These are phyloP conservation scores for Pao palembangensis DNA, from an alignment of 2,113 vertebrate genomes.

Conservation along the genomic window DNA sequence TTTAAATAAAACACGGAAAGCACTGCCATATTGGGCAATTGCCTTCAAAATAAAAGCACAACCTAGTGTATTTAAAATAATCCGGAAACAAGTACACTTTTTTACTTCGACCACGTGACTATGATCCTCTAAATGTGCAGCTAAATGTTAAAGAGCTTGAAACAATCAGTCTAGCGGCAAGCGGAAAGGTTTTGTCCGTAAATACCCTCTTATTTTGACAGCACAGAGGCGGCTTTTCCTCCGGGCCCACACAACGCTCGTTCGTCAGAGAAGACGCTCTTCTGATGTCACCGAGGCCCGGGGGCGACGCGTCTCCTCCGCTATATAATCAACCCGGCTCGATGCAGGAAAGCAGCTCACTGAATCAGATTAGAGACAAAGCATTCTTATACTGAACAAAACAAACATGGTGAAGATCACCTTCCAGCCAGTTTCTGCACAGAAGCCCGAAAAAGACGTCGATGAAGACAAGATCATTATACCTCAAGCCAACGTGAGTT, in stretches of 20 bases:
- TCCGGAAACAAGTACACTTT: rapidly evolving
- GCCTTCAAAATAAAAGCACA: slow-evolving; percentile 63
- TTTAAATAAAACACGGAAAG: slow-evolving; percentile 74
- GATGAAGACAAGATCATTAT: slow-evolving; percentile 75
- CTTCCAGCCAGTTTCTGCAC: slow-evolving; percentile 77
- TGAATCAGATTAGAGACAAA: slow-evolving; percentile 29
- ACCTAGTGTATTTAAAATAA: rapidly evolving
- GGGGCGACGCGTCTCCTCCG: slow-evolving; percentile 40
- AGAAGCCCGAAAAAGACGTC: slow-evolving; percentile 80
- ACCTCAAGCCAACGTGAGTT: slow-evolving; percentile 76
- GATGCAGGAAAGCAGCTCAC: slow-evolving; percentile 36
- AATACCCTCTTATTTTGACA: slow-evolving; percentile 63
- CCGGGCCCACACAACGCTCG: slow-evolving; percentile 59
- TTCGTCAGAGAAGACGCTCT: slow-evolving; percentile 66
- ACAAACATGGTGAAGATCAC: slow-evolving; percentile 88
- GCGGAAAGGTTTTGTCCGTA: no score
- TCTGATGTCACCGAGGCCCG: slow-evolving; percentile 63
- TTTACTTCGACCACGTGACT: background rate
- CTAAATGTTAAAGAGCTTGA: background rate
- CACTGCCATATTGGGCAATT: slow-evolving; percentile 69
- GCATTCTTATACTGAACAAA: slow-evolving; percentile 12
- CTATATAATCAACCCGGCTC: slow-evolving; percentile 54
- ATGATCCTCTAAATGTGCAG: background rate
- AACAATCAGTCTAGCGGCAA: no score
- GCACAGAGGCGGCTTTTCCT: slow-evolving; percentile 54